Conservation (phyloP, 1,140 invertebrate genomes). For the Bombus polaris region DNA sequence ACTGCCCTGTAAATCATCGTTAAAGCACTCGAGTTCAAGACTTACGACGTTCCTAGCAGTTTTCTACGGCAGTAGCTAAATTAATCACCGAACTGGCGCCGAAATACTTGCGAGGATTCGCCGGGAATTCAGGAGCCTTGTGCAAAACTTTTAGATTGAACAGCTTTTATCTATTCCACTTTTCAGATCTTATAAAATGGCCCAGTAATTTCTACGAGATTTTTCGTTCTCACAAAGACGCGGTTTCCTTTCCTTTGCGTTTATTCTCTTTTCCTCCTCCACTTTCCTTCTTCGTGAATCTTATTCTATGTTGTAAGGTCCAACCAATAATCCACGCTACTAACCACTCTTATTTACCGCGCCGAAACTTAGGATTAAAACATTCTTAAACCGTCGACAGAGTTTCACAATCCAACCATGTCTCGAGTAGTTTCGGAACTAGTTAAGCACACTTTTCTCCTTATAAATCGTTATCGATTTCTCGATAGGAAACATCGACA, state of each 20-base stretch:
- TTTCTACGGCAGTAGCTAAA: slow-evolving; percentile 17
- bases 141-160: slow-evolving; percentile 39
- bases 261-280: neutral
- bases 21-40: slow-evolving; percentile 42
- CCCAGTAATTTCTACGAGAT: slow-evolving; percentile 15
- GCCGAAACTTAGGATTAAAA: slow-evolving; percentile 63
- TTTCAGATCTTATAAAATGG: slow-evolving; percentile 16
- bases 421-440: slow-evolving; percentile 49
- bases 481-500: slow-evolving; percentile 18
- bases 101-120: slow-evolving; percentile 31
- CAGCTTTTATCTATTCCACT: slow-evolving; percentile 40
- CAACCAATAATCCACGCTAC: neutral
- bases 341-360: slow-evolving; percentile 45
- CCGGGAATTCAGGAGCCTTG: neutral
- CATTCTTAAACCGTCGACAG: slow-evolving; percentile 56
- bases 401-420: slow-evolving; percentile 55
- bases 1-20: slow-evolving; percentile 41
- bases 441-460: slow-evolving; percentile 48
- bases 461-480: slow-evolving; percentile 54
- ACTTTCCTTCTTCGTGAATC: neutral
- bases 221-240: slow-evolving; percentile 12
- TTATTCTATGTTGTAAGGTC: too few relatives aligned
- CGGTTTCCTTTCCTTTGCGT: neutral
- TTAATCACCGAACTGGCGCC: slow-evolving; percentile 48
- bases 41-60: slow-evolving; percentile 25